A percentile compares a stretch with the other conserved stretches of the same genome.
phyloP scores from a whole-genome alignment of 2,888 invertebrate genomes.

The Gastrophysa polygoni region DNA sequence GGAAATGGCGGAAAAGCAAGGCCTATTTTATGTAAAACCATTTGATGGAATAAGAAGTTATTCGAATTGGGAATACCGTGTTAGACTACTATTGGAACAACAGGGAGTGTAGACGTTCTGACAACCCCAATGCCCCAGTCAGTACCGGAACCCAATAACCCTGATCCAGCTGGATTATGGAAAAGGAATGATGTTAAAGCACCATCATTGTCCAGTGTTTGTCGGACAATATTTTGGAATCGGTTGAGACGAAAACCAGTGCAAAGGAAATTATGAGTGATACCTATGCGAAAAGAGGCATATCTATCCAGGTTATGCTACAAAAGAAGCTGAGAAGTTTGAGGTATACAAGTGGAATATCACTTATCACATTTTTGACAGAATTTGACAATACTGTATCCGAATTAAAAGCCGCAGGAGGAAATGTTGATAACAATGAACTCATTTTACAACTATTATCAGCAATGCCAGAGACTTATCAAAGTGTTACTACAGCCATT shows the following conservation, averaged over 20 bases:
- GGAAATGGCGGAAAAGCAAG: no score
- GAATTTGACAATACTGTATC: conserved; percentile 3
- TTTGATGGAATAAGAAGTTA: conserved; percentile 10
- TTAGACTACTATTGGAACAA: conserved; percentile 8
- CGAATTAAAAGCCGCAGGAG: not conserved
- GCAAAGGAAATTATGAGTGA: conserved; percentile 1
- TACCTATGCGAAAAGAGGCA: conserved; percentile 12
- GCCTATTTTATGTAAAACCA: conserved; percentile 4
- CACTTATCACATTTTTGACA: conserved; percentile 7
- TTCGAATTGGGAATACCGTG: conserved; percentile 7
- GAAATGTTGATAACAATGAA: not conserved
- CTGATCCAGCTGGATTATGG: not conserved
- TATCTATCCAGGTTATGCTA: conserved; percentile 14
- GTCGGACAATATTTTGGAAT: conserved; percentile 13
- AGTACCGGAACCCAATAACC: not conserved
- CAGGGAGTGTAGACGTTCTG: not conserved
- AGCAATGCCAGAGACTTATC: not conserved
- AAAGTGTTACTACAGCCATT: no score
- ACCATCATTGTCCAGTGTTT: conserved; percentile 9
- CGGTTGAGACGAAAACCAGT: conserved; percentile 1
- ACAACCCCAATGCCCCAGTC: not conserved
- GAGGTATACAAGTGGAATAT: conserved; percentile 5
- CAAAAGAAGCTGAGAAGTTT: conserved; percentile 20
- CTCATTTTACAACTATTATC: not conserved
- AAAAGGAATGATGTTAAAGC: not conserved